Evolutionary conservation across 1,140 invertebrate species (phyloP), one percentile per base, ranked within the genome.

Genomic region (Drosophila bocki): DNA sequence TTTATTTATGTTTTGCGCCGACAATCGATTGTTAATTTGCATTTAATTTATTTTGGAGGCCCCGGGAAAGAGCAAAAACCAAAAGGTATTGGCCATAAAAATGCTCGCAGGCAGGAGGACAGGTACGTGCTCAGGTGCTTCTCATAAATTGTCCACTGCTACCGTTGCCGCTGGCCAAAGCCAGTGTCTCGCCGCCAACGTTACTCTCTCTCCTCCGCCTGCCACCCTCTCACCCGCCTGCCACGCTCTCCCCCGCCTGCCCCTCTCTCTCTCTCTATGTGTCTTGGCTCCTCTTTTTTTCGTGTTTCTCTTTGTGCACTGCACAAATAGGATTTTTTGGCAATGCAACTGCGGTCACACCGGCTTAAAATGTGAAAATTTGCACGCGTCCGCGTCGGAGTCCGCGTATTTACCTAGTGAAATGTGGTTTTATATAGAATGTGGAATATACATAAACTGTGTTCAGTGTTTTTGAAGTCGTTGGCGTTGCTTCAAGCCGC

Each of bases 1-100:
- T 75, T 75, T 75, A 63, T 75, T 75, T 75, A 61, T 42, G 70
- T 56, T 56, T 56, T 42, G 68, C 67, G 32, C 45, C 56, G 68
- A 60, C 69, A 72, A 65, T 75, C 71, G 51, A 63, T 75, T 76
- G 71, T 76, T 76, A 76, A 76, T 76, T 76, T 76, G 74, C 71
- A 76, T 76, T 76, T 76, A 76, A 76, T 76, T 76, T 75, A 57
- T 75, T 62, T 72, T 57, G 44, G 69, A 32, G 32, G 15, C 44
- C 42, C 42, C 39, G 50, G 35, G n/a, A 41, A 72, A 42, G 42
- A 48, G 42, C 26, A 22, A 41, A 58, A n/a, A 51, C 12, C 37
- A 51, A 71, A 50, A 70, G 41, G 42, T 71, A 71, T 50, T 72
- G 69, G n/a, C 67, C 69, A 72, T 72, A 72, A 72, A 72, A 72